Base-by-base conservation (phyloP, 1,140 invertebrate species). In the Thaumetopoea pityocampa region DNA sequence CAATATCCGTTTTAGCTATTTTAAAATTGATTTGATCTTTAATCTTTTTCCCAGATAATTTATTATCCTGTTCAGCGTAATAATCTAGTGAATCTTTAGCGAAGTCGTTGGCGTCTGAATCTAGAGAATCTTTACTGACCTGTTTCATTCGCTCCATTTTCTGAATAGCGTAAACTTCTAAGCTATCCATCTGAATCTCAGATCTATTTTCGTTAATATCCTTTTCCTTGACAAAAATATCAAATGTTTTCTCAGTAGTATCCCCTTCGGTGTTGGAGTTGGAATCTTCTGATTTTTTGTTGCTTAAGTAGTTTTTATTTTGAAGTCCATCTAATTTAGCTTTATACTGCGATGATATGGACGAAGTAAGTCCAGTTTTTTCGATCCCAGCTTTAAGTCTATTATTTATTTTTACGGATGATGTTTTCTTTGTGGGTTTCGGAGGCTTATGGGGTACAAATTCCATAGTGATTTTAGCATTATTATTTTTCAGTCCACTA, bases 361-460 rank as follows among this genome's bases (percentile, higher is more conserved):
- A 85, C 22, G 82, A 78, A 28, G 78, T 84, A 9, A 85, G 30
- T 4, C 67, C 64, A 5, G 67, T 57, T 49, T 84, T 84, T 11
- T 85, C 81, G 35, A 80, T 46, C 5, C 69, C 71, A 5, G 78
- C 71, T 59, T 84, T 82, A 9, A 84, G 53, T 45, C 74, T 62
- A 34, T 85, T 85, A 44, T 84, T 85, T 33, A 85, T 56, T 57
- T 86, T 86, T 5, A 85, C 72, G 3, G 69, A 86, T 12, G 79
- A 85, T n/a, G 72, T 86, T 60, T 78, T 67, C 62, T 83, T 85
- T 9, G 81, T 80, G 19, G 69, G 81, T 70, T 85, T 86, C 4
- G 88, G 88, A 2, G 88, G 88, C 58, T 89, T 89, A 40, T 89
- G 88, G 2, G 82, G 85, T 8, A 89, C 76, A 78, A 86, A 86